Base-by-base conservation (phyloP, 1,140 invertebrate species). In the Paralvinella palmiformis region DNA sequence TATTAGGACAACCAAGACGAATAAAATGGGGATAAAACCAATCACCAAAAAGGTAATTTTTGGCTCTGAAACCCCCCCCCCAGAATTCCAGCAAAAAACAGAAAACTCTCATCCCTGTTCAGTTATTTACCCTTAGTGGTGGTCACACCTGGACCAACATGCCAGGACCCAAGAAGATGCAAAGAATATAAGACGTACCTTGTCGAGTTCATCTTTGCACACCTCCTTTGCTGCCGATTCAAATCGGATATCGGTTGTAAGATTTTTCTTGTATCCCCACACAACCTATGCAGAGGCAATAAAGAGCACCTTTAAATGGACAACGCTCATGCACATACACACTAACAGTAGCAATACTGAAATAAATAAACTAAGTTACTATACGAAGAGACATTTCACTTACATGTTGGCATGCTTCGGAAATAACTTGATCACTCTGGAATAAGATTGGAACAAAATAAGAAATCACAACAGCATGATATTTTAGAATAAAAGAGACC, bases 241-340 rank as follows among this genome's bases (percentile, higher is more conserved):
- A 74, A 96, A 86, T 72, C 88, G 87, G 52, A 85, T 76, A 78
- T 90, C 88, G 59, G 86, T 83, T 2, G 91, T 89, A 37, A 95
- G 78, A 67, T 88, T 86, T 24, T 84, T 83, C 69, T 91, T 88
- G 70, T 89, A 88, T 0, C 82, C 77, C 88, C 89, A 94, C 55
- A 94, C 81, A 27, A 86, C 68, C 82, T 83, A 69, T n/a, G 73
- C 72, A 29, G 55, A 44, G 64, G 27, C 17, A 48, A 22, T 13
- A 31, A 24, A n/a, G 53, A 27, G 31, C 22, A 27, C 22, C 13
- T 15, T 13, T 15, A 22, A 20, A 58, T 58, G 56, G 1, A 52
- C 48, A 52, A 52, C 7, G 17, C 24, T 33, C 3, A 31, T 2
- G 10, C 4, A 55, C 59, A 53, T 67, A 58, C 53, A 59, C 55